phyloP scores from a whole-genome alignment of 2,888 invertebrate genomes.

The Linnaemya tessellans region DNA sequence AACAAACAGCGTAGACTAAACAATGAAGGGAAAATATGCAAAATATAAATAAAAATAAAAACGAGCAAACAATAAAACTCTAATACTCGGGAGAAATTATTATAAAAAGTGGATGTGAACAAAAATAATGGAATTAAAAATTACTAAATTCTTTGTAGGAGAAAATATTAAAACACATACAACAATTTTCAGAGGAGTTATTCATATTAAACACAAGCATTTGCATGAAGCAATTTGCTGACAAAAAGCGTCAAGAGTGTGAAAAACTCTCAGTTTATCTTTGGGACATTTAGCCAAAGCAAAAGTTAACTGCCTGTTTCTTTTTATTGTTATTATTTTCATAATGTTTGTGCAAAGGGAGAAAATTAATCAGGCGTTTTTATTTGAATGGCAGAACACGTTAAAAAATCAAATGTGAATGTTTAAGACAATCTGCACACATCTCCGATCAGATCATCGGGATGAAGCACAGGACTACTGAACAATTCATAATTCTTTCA shows the following conservation, averaged over 20 bases:
- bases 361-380: no score
- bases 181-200: not conserved
- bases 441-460: no score
- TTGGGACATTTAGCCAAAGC: not conserved
- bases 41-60: conserved; percentile 20
- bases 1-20: conserved; percentile 29
- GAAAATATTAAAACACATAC: not conserved
- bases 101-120: conserved; percentile 1
- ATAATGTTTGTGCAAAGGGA: no score
- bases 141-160: not conserved
- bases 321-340: not conserved
- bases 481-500: not conserved
- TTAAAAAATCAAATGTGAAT: no score
- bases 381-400: no score
- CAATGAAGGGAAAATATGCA: conserved; percentile 40
- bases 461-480: no score
- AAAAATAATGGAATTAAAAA: conserved; percentile 41
- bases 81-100: conserved; percentile 6
- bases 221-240: not conserved
- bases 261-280: not conserved
- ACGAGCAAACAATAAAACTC: conserved; percentile 7
- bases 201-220: not conserved
- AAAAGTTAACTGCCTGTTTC: not conserved
- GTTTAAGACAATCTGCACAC: no score
- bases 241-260: not conserved